Base-by-base conservation (phyloP, 2,797 vertebrate genomes). In the Pempheris klunzingeri region DNA sequence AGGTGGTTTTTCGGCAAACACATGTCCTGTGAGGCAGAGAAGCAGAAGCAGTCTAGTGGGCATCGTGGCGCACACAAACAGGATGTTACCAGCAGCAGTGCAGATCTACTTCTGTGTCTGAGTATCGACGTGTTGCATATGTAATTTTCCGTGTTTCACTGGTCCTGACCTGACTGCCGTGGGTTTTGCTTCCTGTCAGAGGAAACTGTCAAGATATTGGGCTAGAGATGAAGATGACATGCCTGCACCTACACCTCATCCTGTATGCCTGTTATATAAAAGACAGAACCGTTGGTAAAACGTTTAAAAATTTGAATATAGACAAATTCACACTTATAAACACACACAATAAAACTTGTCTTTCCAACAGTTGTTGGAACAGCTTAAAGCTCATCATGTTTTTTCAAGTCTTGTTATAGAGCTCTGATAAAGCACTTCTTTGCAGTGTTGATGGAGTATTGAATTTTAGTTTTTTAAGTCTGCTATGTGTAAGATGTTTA, bases 31-130 rank as follows among this genome's bases (percentile, higher is more conserved):
- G 17, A 92, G 66, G 72, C 11, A 85, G 22, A 89, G 39, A 68
- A 91, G 50, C n/a, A 93, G 39, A 46, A 91, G 22, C 18, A 88
- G 71, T 12, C 2, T 20, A 0, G 26, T 49, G 1, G 24, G 0
- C 88, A 91, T 92, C 20, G 0, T 84, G 86, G 53, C n/a, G 1
- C 1, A 57, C 1, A 61, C 65, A 74, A 70, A 73, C 22, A 47
- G 78, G 65, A 78, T 59, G 69, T 15, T 55, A 14, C 63, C 54
- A 67, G 32, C 6, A 12, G 22, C 0, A 6, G 10, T 1, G 4
- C 14, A n/a, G 1, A 3, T 46, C 44, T 10, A 41, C 66, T 47
- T 81, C 41, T 71, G 15, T 22, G 7, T 34, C 5, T 53, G 26
- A 68, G 34, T 55, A 22, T 69, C 28, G 2, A 15, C 38, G 17